Base-by-base conservation (phyloP, 2,797 vertebrate genomes). In the Acanthurus tractus region DNA sequence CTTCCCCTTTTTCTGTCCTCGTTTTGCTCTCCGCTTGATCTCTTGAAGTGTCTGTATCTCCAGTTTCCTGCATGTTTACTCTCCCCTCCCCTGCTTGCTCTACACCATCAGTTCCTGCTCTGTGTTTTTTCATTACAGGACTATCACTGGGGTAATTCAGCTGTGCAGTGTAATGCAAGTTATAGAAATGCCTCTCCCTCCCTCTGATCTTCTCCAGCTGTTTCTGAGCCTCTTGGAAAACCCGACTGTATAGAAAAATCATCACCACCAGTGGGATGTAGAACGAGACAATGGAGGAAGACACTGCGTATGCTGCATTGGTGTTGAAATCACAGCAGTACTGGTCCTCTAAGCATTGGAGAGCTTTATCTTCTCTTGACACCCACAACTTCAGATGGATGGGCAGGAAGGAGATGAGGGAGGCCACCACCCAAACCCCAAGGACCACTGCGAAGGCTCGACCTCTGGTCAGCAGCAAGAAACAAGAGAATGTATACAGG, bases 261-360 rank as follows among this genome's bases (percentile, higher is more conserved):
- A 99, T 99, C 87, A 99, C 89, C 54, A 96, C 93, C 38, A 99
- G 92, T 0, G 98, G 98, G 70, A 99, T 22, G 88, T 99, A 99
- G 94, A 99, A 99, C 7, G 98, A 99, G 70, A 99, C 95, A 25
- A 99, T 96, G 17, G 98, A 99, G 14, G 98, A 99, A 15, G 96
- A 91, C 23, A 99, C 96, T 1, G 97, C 97, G 0, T 99, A 99
- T 1, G 89, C 92, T 1, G 79, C 67, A 50, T 96, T 99, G 84
- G 96, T 98, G 94, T 97, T 95, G 88, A 99, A 99, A 67, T 99
- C 97, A 0, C 98, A 99, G 91, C 98, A 99, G 2, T 73, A 78
- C 13, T 93, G 87, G 0, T 95, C 6, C 0, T 2, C 0, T 5
- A 96, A 92, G 90, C 98, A 99, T 0, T 0, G 0, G 0, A 4